Conservation (phyloP, 2,888 invertebrate genomes). For the Chymomyza caudatula region DNA sequence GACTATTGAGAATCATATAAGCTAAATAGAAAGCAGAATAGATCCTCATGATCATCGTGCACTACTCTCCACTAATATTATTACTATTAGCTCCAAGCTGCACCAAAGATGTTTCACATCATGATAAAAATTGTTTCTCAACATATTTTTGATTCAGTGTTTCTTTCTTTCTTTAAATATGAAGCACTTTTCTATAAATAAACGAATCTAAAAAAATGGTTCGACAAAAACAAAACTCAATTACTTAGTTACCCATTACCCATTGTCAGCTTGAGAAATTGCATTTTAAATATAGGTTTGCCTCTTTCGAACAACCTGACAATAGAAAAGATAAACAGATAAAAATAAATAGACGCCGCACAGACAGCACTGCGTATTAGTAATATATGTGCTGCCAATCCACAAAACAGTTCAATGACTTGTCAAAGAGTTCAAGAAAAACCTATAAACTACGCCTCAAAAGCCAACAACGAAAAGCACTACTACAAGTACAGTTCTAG, state of each 20-base stretch:
- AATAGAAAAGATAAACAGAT: background rate
- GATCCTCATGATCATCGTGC: too few relatives aligned
- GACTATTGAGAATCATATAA: too few relatives aligned
- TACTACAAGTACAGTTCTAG: background rate
- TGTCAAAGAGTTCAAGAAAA: constrained; percentile 12
- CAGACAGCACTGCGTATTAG: background rate
- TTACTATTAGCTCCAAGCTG: too few relatives aligned
- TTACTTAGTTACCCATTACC: background rate
- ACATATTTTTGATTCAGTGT: background rate
- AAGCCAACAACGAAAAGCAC: constrained; percentile 16
- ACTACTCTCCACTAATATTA: too few relatives aligned
- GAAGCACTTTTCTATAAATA: constrained; percentile 18
- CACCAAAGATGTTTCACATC: too few relatives aligned
- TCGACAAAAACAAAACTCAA: background rate
- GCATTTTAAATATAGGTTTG: background rate
- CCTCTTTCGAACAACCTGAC: background rate
- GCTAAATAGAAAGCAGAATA: too few relatives aligned
- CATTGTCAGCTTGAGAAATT: background rate
- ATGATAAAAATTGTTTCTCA: too few relatives aligned
- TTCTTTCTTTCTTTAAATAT: background rate
- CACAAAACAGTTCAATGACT: background rate
- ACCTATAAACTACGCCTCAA: constrained; percentile 51
- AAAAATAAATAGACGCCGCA: background rate
- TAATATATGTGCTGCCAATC: background rate
- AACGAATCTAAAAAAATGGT: constrained; percentile 1